phyloP scores from a whole-genome alignment of 2,113 vertebrate genomes.

The Indicator maculatus region DNA sequence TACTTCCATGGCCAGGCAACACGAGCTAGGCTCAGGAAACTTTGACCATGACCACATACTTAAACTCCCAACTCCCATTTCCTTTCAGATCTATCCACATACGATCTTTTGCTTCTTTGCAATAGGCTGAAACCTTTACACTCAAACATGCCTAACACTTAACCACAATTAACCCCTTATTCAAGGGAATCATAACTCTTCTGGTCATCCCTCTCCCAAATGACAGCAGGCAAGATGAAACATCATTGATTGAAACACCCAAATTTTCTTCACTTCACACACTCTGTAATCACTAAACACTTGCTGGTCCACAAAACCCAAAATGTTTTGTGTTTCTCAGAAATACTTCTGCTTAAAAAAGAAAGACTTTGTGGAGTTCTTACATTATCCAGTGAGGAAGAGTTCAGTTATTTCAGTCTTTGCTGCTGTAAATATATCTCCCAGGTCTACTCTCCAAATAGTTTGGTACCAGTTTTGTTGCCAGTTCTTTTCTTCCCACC shows the following conservation, averaged over 20 bases:
- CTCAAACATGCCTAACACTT: not conserved
- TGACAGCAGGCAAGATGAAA: not conserved
- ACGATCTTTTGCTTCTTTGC: not conserved
- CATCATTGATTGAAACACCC: not conserved
- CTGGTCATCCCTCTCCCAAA: not conserved
- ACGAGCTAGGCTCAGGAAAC: not conserved
- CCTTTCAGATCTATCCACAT: not conserved
- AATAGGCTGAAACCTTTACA: not conserved
- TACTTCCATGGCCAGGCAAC: not conserved
- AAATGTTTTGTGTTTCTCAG: not conserved
- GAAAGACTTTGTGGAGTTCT: not conserved
- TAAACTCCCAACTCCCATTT: not conserved
- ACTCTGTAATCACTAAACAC: not conserved
- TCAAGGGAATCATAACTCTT: not conserved
- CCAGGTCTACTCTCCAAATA: not conserved
- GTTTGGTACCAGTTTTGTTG: not conserved
- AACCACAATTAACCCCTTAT: not conserved
- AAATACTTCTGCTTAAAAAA: not conserved
- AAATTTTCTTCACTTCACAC: not conserved
- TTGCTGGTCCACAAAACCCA: not conserved
- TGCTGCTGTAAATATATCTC: not conserved
- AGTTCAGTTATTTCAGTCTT: not conserved
- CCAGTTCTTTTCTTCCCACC: not conserved
- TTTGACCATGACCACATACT: not conserved
- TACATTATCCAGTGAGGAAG: not conserved